These are phyloP conservation scores for Eretmochelys imbricata DNA, from an alignment of 2,113 vertebrate species.

Conservation along the genomic window DNA sequence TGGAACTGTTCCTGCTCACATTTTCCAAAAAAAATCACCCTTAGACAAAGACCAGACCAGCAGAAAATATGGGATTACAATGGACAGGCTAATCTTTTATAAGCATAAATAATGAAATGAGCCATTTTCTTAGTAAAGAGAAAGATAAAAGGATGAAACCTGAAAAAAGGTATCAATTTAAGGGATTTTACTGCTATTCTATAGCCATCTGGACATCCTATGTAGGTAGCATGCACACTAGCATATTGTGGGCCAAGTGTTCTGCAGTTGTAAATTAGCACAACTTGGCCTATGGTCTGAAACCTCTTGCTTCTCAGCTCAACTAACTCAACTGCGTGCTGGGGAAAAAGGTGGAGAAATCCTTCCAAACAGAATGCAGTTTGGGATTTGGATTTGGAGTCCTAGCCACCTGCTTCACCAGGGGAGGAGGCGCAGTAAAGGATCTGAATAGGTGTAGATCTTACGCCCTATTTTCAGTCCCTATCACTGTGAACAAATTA, in stretches of 20 bases:
- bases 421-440: accelerated
- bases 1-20: background rate
- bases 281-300: background rate
- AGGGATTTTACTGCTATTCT: background rate
- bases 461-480: background rate
- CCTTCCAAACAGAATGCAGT: background rate
- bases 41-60: background rate
- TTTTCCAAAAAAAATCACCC: background rate
- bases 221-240: background rate
- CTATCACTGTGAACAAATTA: background rate
- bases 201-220: background rate
- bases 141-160: background rate
- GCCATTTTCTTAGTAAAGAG: background rate
- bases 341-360: background rate
- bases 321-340: background rate
- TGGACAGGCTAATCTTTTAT: background rate
- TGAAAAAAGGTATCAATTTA: background rate
- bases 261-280: background rate
- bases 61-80: background rate
- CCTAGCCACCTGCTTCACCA: background rate
- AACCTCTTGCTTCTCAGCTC: background rate
- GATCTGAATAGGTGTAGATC: background rate
- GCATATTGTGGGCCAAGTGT: background rate
- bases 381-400: background rate
- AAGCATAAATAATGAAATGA: background rate